phyloP scores from a whole-genome alignment of 1,140 invertebrate genomes.

The Lanistes nyassanus region DNA sequence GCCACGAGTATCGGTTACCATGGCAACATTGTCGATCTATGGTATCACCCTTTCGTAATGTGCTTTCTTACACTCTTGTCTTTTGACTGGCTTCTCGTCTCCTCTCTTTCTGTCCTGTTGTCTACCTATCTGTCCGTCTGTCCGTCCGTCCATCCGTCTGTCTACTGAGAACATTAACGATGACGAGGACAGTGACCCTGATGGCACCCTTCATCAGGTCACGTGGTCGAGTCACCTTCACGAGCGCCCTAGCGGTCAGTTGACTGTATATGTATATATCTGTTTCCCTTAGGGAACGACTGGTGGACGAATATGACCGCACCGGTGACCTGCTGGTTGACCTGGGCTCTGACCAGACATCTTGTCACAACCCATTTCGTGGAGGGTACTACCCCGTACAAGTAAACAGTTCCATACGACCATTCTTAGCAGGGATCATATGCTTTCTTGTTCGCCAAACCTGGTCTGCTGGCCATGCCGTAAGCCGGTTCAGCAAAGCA shows the following conservation, averaged over 20 bases:
- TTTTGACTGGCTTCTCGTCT: too few species aligned
- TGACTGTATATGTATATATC: neutral
- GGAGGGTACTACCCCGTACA: constrained; percentile 78
- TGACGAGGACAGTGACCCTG: too few species aligned
- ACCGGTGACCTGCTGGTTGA: constrained; percentile 74
- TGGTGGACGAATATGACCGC: constrained; percentile 70
- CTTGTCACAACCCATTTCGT: constrained; percentile 76
- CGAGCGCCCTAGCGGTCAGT: too few species aligned
- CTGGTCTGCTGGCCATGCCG: neutral
- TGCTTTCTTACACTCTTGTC: neutral
- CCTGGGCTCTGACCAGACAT: constrained; percentile 78
- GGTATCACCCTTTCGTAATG: constrained; percentile 59
- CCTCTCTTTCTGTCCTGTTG: too few species aligned
- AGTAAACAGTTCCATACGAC: constrained; percentile 47
- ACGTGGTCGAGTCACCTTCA: too few species aligned
- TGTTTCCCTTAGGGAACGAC: constrained; percentile 68
- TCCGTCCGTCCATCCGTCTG: too few species aligned
- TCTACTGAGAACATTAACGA: too few species aligned
- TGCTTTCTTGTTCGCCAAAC: neutral
- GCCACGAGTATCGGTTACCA: constrained; percentile 75
- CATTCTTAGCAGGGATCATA: neutral
- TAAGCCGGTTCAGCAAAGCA: too few species aligned
- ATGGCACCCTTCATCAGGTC: too few species aligned
- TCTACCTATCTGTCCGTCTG: too few species aligned
- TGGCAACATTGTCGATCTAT: constrained; percentile 72